A percentile compares a stretch with the other conserved stretches of the same genome.
These are phyloP conservation scores for Micropoecilia bifurca DNA, from an alignment of 2,797 vertebrate genomes.

Conservation along the genomic window DNA sequence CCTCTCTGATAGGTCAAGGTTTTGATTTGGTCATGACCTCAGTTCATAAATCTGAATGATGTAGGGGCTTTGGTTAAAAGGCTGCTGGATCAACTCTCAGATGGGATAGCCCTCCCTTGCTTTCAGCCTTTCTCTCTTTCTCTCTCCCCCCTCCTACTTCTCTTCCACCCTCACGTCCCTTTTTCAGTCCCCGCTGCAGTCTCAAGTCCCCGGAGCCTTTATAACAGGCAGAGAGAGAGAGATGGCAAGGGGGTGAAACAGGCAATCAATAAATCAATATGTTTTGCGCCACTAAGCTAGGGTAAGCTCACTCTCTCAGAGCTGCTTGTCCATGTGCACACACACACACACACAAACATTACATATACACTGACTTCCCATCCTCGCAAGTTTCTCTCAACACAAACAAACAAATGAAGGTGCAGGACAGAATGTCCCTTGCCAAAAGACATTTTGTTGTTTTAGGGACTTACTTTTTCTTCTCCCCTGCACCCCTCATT, in stretches of 20 bases:
- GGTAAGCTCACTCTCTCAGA: conserved; percentile 78
- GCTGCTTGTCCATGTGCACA: conserved; percentile 43
- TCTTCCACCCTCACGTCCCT: conserved; percentile 46
- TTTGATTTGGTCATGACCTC: conserved; percentile 86
- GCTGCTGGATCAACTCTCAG: conserved; percentile 69
- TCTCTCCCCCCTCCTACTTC: conserved; percentile 40
- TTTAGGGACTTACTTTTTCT: conserved; percentile 80
- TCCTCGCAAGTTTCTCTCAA: conserved; percentile 66
- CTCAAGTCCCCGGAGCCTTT: conserved; percentile 65
- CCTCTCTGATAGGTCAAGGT: conserved; percentile 82
- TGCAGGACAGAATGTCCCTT: conserved; percentile 79
- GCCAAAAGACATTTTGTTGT: conserved; percentile 86
- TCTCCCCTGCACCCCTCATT: conserved; percentile 54
- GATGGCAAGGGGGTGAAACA: conserved; percentile 76
- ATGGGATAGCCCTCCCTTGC: conserved; percentile 61
- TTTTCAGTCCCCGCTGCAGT: conserved; percentile 68
- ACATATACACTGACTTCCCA: conserved; percentile 59
- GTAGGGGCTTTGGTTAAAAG: conserved; percentile 77
- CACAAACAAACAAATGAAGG: conserved; percentile 70
- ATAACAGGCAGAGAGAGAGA: conserved; percentile 60
- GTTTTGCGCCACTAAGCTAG: conserved; percentile 82
- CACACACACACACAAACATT: conserved; percentile 52
- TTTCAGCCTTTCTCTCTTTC: conserved; percentile 51
- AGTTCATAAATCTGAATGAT: conserved; percentile 86
- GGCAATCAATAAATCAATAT: conserved; percentile 86